Evolutionary conservation across 2,797 vertebrate species (phyloP).

Genomic region (Onychomys leucogaster): DNA sequence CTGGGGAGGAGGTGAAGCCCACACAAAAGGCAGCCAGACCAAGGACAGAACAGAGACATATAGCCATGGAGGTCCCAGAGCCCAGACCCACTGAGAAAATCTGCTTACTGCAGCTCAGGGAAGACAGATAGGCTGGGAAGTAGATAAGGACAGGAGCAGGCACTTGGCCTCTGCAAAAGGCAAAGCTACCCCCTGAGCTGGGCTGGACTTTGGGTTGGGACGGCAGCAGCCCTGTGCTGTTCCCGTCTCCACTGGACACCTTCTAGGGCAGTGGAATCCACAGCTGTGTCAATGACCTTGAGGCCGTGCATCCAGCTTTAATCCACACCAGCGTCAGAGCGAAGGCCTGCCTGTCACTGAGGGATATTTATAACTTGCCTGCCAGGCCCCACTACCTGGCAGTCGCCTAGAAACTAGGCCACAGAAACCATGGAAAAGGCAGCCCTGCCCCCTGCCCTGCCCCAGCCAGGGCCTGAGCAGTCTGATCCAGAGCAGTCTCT

Average conservation of each 20-base stretch:
- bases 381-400: conserved; percentile 51
- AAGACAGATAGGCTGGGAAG: not conserved
- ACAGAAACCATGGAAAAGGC: conserved; percentile 44
- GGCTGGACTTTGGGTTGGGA: not conserved
- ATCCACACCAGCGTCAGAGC: conserved; percentile 36
- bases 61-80: too few relatives aligned
- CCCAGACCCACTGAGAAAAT: not conserved
- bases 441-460: not conserved
- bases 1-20: not conserved
- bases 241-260: not conserved
- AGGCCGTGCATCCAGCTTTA: conserved; percentile 62
- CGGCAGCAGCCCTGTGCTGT: too few relatives aligned
- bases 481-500: not conserved
- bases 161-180: fast-evolving
- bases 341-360: conserved; percentile 60
- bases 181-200: not conserved
- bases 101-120: not conserved
- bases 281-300: conserved; percentile 60
- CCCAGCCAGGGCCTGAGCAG: not conserved
- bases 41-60: not conserved
- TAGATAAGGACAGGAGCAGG: not conserved
- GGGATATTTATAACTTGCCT: conserved; percentile 81
- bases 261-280: not conserved
- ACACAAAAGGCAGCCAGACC: not conserved
- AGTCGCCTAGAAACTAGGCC: conserved; percentile 72